phyloP scores from a whole-genome alignment of 2,113 vertebrate species.

The Menidia beryllina region DNA sequence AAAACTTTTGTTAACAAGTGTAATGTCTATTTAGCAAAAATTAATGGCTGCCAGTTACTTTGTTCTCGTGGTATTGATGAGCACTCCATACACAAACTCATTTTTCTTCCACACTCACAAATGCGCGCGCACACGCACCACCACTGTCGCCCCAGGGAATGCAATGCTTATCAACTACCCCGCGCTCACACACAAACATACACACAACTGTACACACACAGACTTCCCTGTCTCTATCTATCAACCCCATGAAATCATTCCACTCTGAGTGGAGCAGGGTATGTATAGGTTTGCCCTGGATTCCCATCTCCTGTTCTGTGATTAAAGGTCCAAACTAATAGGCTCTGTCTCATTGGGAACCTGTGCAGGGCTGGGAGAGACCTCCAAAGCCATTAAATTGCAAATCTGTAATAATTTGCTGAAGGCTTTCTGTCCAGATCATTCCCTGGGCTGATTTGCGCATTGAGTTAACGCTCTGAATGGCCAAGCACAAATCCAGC shows the following conservation, averaged over 20 bases:
- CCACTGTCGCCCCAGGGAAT: constrained; percentile 43
- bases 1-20: constrained; percentile 40
- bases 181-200: constrained; percentile 31
- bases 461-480: constrained; percentile 61
- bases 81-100: constrained; percentile 25
- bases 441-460: constrained; percentile 73
- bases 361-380: constrained; percentile 72
- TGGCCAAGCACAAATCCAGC: constrained; percentile 68
- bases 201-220: constrained; percentile 6
- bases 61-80: constrained; percentile 57
- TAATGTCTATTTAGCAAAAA: constrained; percentile 32
- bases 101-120: constrained; percentile 12
- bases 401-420: constrained; percentile 84
- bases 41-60: constrained; percentile 45
- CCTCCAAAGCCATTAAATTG: constrained; percentile 84
- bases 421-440: constrained; percentile 78
- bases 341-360: constrained; percentile 77
- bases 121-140: constrained; percentile 14
- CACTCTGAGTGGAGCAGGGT: constrained; percentile 47
- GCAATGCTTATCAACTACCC: constrained; percentile 58
- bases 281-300: constrained; percentile 63
- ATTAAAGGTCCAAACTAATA: constrained; percentile 84
- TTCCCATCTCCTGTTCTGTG: constrained; percentile 78
- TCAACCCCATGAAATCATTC: constrained; percentile 64
- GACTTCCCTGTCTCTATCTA: constrained; percentile 55